These are phyloP conservation scores for Drosophila kanapiae DNA, from an alignment of 1,140 invertebrate genomes.

Conservation along the genomic window DNA sequence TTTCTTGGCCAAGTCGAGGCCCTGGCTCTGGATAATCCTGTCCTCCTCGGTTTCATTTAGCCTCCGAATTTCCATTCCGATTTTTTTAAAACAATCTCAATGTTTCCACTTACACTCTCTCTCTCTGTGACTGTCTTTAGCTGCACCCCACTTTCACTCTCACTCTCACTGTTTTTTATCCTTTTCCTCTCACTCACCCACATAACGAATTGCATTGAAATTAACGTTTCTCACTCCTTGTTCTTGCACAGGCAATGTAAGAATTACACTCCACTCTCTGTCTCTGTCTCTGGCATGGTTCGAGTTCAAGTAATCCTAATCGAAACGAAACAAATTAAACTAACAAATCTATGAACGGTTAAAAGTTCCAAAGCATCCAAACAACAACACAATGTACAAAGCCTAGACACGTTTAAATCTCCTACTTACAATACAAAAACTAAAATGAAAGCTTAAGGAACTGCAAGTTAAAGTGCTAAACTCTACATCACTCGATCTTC, in stretches of 20 bases:
- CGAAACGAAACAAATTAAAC: slow-evolving; percentile 12
- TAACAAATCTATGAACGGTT: slow-evolving; percentile 35
- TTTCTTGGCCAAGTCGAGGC: slow-evolving; percentile 44
- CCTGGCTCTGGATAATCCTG: slow-evolving; percentile 34
- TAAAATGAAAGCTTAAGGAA: slow-evolving; percentile 3
- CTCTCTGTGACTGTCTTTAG: slow-evolving; percentile 39
- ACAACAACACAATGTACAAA: slow-evolving; percentile 46
- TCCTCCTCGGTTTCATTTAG: slow-evolving; percentile 18
- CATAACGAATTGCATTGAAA: slow-evolving; percentile 25
- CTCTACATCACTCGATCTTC: slow-evolving; percentile 23
- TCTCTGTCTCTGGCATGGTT: slow-evolving; percentile 52
- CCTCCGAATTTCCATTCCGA: slow-evolving; percentile 9
- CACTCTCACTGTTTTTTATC: slow-evolving; percentile 19
- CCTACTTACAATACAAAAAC: slow-evolving; percentile 17
- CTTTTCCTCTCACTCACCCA: slow-evolving; percentile 29
- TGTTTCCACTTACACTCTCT: slow-evolving; percentile 23
- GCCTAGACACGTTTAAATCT: slow-evolving; percentile 40
- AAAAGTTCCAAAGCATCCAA: slow-evolving; percentile 36
- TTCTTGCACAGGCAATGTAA: slow-evolving; percentile 46
- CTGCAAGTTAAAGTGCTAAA: slow-evolving; percentile 30
- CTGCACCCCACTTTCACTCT: slow-evolving; percentile 54
- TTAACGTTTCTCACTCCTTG: slow-evolving; percentile 39
- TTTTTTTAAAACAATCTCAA: slow-evolving; percentile 48
- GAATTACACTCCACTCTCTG: slow-evolving; percentile 31
- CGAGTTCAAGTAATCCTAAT: slow-evolving; percentile 26